A percentile compares a stretch with the other conserved stretches of the same genome.
These are phyloP conservation scores for Diglossa brunneiventris DNA, from an alignment of 2,113 vertebrate genomes.

Conservation along the genomic window DNA sequence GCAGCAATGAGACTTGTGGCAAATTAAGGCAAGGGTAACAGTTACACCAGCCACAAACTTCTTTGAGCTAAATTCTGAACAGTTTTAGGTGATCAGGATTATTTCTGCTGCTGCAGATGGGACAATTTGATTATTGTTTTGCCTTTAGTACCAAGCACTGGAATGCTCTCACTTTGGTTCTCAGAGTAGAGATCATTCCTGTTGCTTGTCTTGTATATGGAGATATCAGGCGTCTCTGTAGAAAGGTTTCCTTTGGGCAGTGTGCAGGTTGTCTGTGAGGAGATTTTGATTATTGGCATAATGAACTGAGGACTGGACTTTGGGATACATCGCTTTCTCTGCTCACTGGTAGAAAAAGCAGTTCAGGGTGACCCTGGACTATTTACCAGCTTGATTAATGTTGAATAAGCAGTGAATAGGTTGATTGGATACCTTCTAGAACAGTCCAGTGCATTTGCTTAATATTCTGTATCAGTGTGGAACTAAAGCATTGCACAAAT, in stretches of 20 bases:
- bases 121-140: not conserved
- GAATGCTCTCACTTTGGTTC: not conserved
- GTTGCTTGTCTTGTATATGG: not conserved
- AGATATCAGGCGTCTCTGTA: accelerated
- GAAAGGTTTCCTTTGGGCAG: not conserved
- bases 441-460: not conserved
- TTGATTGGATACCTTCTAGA: not conserved
- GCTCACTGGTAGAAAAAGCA: not conserved
- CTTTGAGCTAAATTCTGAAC: not conserved
- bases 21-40: not conserved
- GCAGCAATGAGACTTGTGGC: not conserved
- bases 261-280: not conserved
- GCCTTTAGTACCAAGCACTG: not conserved
- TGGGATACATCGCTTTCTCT: not conserved
- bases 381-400: not conserved
- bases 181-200: not conserved
- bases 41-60: not conserved
- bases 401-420: not conserved
- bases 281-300: not conserved
- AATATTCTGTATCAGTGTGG: not conserved
- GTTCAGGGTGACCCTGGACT: not conserved
- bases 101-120: not conserved
- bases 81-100: not conserved
- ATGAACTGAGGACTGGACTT: not conserved
- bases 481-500: not conserved